Percentiles rank a stretch among this genome's conserved stretches.
Evolutionary conservation across 2,113 vertebrate genomes (phyloP).

Genomic region (Castor canadensis): DNA sequence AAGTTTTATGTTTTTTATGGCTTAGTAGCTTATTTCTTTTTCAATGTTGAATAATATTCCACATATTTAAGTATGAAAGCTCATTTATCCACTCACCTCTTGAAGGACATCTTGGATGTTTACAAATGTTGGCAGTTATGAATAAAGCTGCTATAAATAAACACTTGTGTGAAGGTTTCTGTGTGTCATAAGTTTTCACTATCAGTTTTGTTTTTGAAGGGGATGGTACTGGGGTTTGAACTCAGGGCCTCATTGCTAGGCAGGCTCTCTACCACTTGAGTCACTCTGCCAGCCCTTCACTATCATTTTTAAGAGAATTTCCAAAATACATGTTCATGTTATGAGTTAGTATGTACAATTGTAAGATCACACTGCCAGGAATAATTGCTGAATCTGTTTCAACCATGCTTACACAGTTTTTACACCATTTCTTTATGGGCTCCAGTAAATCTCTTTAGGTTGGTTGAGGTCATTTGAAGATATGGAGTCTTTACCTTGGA

Average conservation of each 20-base stretch:
- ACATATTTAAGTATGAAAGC: background rate
- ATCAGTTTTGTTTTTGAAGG: background rate
- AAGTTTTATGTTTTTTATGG: too few relatives aligned
- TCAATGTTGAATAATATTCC: background rate
- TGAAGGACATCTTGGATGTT: background rate
- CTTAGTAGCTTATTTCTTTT: too few relatives aligned
- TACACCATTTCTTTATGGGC: background rate
- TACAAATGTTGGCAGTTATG: too few relatives aligned
- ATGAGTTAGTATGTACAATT: background rate
- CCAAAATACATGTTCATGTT: background rate
- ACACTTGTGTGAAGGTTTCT: background rate
- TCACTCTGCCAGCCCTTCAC: too few relatives aligned
- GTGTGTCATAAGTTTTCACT: background rate
- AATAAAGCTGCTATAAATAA: too few relatives aligned
- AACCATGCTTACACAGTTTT: background rate
- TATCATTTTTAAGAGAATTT: too few relatives aligned
- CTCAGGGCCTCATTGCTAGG: too few relatives aligned
- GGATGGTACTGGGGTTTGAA: too few relatives aligned
- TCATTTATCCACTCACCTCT: too few relatives aligned
- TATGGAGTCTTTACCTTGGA: background rate
- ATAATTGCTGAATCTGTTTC: background rate
- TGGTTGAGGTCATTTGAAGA: background rate
- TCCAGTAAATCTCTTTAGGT: background rate
- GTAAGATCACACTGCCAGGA: background rate
- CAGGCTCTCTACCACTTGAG: too few relatives aligned